A percentile compares a stretch with the other conserved stretches of the same genome.
Evolutionary conservation across 2,888 invertebrate species (phyloP).

Genomic region (Drymonia ruficornis): DNA sequence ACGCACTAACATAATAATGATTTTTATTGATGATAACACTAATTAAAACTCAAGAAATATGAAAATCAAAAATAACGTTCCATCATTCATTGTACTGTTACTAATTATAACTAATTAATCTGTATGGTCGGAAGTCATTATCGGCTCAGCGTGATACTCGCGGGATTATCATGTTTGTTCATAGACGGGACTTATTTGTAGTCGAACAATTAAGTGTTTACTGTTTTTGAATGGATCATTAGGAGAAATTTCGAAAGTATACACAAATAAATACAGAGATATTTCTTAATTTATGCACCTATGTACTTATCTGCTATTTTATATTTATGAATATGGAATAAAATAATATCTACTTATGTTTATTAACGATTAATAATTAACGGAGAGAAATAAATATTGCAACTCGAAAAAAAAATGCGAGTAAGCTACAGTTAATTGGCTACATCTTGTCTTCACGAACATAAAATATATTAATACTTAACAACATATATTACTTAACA

Average conservation of each 20-base stretch:
- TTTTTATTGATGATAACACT: background rate
- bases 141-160: slow-evolving; percentile 4
- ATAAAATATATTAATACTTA: too few relatives aligned
- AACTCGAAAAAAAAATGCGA: too few relatives aligned
- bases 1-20: background rate
- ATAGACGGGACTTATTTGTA: background rate
- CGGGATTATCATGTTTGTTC: background rate
- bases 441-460: too few relatives aligned
- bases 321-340: too few relatives aligned
- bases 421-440: too few relatives aligned
- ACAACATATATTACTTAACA: too few relatives aligned
- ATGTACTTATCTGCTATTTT: background rate
- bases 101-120: slow-evolving; percentile 5
- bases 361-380: too few relatives aligned
- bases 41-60: background rate
- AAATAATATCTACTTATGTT: too few relatives aligned
- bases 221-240: background rate
- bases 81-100: background rate
- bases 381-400: too few relatives aligned
- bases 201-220: background rate
- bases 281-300: background rate
- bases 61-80: background rate
- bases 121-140: slow-evolving; percentile 1
- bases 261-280: background rate
- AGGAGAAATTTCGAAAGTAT: background rate